Evolutionary conservation across 2,888 invertebrate genomes (phyloP).

Genomic region (Macroteleia sp.): DNA sequence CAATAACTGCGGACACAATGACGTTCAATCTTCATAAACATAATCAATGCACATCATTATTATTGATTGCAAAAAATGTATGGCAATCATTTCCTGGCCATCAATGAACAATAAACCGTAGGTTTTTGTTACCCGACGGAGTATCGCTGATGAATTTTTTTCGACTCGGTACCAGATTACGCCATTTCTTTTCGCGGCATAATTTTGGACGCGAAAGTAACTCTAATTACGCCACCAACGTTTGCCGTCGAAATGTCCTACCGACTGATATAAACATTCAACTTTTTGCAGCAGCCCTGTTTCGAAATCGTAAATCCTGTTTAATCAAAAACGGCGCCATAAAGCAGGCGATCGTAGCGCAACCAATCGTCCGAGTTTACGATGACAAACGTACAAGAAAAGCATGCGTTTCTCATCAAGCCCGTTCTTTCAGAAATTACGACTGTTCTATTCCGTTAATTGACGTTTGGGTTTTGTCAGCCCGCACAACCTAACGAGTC

Average conservation of each 20-base stretch:
- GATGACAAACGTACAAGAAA: constrained; percentile 45
- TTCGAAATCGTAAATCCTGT: constrained; percentile 42
- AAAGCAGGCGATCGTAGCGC: constrained; percentile 21
- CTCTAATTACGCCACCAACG: constrained; percentile 19
- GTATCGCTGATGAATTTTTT: constrained; percentile 14
- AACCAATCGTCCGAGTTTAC: constrained; percentile 38
- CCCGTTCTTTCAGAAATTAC: constrained; percentile 26
- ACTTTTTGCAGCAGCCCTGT: constrained; percentile 13
- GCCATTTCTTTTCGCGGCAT: neutral
- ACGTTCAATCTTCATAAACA: neutral
- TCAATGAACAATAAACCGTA: constrained; percentile 4
- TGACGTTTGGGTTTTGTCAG: constrained; percentile 42
- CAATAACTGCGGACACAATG: neutral
- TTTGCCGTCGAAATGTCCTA: constrained; percentile 1
- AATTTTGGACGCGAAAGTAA: constrained; percentile 2
- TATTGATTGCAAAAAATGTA: neutral
- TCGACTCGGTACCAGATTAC: neutral
- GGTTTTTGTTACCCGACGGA: neutral
- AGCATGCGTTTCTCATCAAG: constrained; percentile 29
- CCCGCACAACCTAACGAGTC: constrained; percentile 51
- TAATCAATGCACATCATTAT: neutral
- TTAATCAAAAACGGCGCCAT: constrained; percentile 40
- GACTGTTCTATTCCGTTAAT: constrained; percentile 52
- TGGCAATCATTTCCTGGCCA: neutral
- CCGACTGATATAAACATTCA: constrained; percentile 11